phyloP scores from a whole-genome alignment of 2,888 invertebrate species.

The Tanytarsus gracilentus region DNA sequence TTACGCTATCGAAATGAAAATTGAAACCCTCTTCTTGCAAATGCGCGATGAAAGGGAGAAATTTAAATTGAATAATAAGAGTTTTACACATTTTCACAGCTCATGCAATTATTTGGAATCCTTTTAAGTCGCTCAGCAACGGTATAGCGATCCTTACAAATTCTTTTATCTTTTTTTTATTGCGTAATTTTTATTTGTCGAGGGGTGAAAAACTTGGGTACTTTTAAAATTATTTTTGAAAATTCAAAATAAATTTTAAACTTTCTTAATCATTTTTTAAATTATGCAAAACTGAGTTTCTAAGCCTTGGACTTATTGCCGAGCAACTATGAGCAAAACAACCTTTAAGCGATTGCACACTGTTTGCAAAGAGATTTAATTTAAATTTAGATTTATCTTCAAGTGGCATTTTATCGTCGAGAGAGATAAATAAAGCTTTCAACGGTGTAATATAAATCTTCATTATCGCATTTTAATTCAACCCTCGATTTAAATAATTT shows the following conservation, averaged over 20 bases:
- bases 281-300: too few species aligned
- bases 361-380: slow-evolving; percentile 21
- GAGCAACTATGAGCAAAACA: too few species aligned
- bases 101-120: slow-evolving; percentile 24
- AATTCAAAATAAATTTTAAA: too few species aligned
- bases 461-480: slow-evolving; percentile 18
- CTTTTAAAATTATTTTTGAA: too few species aligned
- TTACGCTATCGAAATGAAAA: slow-evolving; percentile 16
- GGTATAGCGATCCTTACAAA: slow-evolving; percentile 8
- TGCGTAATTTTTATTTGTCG: too few species aligned
- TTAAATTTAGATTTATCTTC: slow-evolving; percentile 26
- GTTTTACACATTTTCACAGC: slow-evolving; percentile 17
- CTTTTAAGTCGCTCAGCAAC: slow-evolving; percentile 26
- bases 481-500: background rate
- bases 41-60: background rate
- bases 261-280: too few species aligned
- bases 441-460: slow-evolving; percentile 24
- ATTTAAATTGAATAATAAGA: slow-evolving; percentile 22
- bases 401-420: slow-evolving; percentile 15
- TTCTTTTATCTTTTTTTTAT: slow-evolving; percentile 21
- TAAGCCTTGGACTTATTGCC: too few species aligned
- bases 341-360: slow-evolving; percentile 2
- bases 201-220: too few species aligned
- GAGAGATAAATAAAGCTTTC: background rate
- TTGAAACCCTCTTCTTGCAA: slow-evolving; percentile 10